A percentile compares a stretch with the other conserved stretches of the same genome.
Conservation (phyloP, 2,113 vertebrate species). For the Amphiprion percula region DNA sequence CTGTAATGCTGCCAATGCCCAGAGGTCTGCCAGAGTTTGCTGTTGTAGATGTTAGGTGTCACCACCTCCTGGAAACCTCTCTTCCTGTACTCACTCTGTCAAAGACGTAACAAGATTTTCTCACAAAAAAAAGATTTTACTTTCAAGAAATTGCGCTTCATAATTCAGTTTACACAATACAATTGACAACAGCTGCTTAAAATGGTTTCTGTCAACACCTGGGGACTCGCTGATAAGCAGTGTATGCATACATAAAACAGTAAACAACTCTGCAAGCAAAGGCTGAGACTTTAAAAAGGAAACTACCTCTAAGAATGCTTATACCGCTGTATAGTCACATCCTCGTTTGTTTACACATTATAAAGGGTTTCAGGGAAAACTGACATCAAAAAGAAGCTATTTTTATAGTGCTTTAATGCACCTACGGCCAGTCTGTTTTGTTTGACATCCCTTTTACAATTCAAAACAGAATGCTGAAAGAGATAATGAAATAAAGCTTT, state of each 20-base stretch:
- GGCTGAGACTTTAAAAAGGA: background rate
- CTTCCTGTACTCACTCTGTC: constrained; percentile 92
- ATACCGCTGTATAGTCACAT: background rate
- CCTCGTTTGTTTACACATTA: constrained; percentile 12
- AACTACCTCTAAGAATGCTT: constrained; percentile 2
- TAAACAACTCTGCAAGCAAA: constrained; percentile 19
- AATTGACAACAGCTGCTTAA: constrained; percentile 4
- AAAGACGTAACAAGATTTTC: constrained; percentile 4
- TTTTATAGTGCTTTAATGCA: constrained; percentile 4
- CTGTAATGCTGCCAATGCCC: constrained; percentile 99
- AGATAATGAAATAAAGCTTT: constrained; percentile 14
- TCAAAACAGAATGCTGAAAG: background rate
- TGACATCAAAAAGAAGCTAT: constrained; percentile 1
- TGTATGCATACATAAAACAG: background rate
- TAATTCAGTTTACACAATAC: background rate
- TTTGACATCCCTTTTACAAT: background rate
- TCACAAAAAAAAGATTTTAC: background rate
- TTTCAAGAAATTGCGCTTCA: background rate
- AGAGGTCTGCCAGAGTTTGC: constrained; percentile 97
- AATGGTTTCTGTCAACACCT: constrained; percentile 13
- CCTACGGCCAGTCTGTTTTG: background rate
- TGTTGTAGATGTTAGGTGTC: constrained; percentile 97
- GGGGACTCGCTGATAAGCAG: background rate
- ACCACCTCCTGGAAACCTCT: constrained; percentile 98
- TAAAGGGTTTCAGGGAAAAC: background rate